Evolutionary conservation across 2,797 vertebrate genomes (phyloP).

Genomic region (Arctocebus calabarensis): DNA sequence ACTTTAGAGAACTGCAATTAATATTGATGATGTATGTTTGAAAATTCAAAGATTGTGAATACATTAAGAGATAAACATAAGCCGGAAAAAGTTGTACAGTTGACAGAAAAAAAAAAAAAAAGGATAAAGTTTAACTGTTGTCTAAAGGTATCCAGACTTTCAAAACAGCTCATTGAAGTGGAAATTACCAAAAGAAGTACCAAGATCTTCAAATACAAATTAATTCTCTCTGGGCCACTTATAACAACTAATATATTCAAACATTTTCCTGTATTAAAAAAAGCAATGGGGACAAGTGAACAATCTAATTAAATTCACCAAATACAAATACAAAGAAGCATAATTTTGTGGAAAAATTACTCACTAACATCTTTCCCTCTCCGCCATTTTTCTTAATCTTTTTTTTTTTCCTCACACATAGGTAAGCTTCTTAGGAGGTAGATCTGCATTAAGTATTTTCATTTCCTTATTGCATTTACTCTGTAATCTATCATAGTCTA

Average conservation of each 20-base stretch:
- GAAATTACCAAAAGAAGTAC: background rate
- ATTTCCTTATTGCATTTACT: background rate
- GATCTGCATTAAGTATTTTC: background rate
- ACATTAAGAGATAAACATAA: background rate
- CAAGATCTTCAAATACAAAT: background rate
- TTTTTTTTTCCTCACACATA: background rate
- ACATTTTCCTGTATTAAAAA: background rate
- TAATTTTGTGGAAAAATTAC: background rate
- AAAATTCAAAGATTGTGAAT: background rate
- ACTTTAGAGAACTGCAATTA: background rate
- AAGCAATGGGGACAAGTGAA: background rate
- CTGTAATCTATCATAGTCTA: background rate
- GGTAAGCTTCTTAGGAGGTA: background rate
- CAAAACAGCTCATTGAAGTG: background rate
- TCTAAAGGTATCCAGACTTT: background rate
- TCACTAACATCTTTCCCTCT: background rate
- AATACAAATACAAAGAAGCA: background rate
- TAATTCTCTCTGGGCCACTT: background rate
- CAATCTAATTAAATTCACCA: background rate
- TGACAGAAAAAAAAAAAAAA: background rate
- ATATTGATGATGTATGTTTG: background rate
- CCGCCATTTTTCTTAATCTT: background rate
- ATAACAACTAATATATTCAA: background rate
- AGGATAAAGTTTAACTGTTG: background rate
- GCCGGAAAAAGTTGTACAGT: background rate